Percentiles rank a stretch among this genome's conserved stretches.
These are phyloP conservation scores for Cochlearius cochlearius DNA, from an alignment of 2,113 vertebrate species.

Conservation along the genomic window DNA sequence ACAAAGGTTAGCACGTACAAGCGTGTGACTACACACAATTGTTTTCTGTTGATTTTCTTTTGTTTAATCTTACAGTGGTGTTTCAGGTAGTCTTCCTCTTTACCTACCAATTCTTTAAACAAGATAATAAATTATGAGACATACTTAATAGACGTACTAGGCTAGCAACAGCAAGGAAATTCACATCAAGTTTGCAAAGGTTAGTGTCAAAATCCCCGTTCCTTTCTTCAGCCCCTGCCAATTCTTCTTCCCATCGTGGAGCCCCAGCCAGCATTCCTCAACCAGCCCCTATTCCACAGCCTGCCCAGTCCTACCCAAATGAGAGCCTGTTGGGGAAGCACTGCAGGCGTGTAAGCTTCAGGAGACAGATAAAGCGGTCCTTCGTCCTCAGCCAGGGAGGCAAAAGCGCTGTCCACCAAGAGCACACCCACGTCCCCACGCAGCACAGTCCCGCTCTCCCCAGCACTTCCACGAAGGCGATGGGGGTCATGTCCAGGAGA, in stretches of 20 bases:
- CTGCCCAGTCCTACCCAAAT: not conserved
- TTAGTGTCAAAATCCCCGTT: not conserved
- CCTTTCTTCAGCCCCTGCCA: not conserved
- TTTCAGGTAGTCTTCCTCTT: not conserved
- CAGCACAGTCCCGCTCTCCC: not conserved
- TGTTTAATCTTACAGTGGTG: not conserved
- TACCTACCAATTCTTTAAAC: not conserved
- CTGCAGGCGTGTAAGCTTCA: not conserved
- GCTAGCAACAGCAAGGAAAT: not conserved
- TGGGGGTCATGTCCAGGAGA: not conserved
- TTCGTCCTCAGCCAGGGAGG: not conserved
- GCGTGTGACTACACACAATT: accelerated
- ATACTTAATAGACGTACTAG: not conserved
- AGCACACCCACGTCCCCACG: not conserved
- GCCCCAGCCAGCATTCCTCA: not conserved
- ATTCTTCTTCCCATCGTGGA: not conserved
- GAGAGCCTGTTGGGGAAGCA: not conserved
- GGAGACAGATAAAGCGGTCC: not conserved
- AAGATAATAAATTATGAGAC: not conserved
- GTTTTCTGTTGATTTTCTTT: not conserved
- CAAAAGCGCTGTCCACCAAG: not conserved
- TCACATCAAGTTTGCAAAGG: not conserved
- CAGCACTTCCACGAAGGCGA: not conserved
- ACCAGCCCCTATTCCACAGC: not conserved
- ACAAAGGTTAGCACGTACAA: not conserved